Evolutionary conservation across 2,113 vertebrate species (phyloP), one percentile per base, ranked within the genome.

Genomic region (Pelecanoides urinatrix): DNA sequence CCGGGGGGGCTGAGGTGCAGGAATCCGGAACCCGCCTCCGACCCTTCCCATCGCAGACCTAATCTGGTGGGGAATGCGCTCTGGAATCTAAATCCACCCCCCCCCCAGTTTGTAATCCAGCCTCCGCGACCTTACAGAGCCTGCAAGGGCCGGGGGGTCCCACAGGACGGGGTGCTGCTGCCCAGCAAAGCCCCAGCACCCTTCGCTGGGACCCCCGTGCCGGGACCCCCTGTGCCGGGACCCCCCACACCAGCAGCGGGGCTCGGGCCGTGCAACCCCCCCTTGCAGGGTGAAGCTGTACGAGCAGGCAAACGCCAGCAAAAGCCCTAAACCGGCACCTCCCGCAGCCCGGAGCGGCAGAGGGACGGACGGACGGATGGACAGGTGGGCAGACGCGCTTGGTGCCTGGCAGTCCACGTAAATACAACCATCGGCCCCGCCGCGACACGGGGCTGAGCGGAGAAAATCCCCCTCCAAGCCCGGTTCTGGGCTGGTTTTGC

Each of bases 281-380:
- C 30, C 47, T 25, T 18, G 32, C 45, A 9, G 15, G 38, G 16
- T 11, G 45, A 11, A 42, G 55, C 9, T 6, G 13, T 10, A 30
- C 3, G 4, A 36, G 27, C 34, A 3, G 2, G 20, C 7, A 10
- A 36, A 45, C 3, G 2, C 49, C 49, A 45, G 40, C 13, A 26
- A 55, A 45, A 32, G 17, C 58, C 58, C 38, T 32, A 18, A 36
- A 16, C 26, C 13, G 58, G 49, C 23, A 47, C n/a, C 6, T n/a
- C 72, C 52, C 7, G 5, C 68, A 32, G 34, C 38, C 47, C 32
- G 3, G 20, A 36, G 19, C 0, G 0, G 32, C 20, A 14, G 47
- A 38, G 45, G 27, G 47, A 19, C 0, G 2, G 61, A 45, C 4
- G 1, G 72, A 20, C 1, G 9, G 55, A 20, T 1, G 9, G 55